Evolutionary conservation across 2,888 invertebrate species (phyloP).

Genomic region (Tetranychus truncatus): DNA sequence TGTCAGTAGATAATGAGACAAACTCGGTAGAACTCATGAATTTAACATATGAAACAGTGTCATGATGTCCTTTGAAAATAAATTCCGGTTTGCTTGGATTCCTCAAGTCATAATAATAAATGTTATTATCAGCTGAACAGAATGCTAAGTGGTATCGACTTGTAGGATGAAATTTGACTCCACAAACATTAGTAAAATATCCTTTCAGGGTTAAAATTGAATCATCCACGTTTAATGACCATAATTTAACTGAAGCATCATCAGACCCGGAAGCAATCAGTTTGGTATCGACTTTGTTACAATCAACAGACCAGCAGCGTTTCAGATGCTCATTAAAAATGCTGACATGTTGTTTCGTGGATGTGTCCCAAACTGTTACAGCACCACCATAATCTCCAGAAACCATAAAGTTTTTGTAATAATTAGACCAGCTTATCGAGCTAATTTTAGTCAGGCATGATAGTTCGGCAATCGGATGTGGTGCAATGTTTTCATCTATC

Average conservation of each 20-base stretch:
- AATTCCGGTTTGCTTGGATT: constrained; percentile 59
- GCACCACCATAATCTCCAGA: constrained; percentile 87
- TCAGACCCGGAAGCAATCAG: constrained; percentile 79
- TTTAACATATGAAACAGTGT: constrained; percentile 84
- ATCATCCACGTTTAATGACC: constrained; percentile 69
- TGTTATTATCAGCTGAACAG: constrained; percentile 90
- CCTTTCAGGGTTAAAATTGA: constrained; percentile 77
- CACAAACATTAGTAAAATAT: constrained; percentile 73
- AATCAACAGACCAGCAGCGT: constrained; percentile 87
- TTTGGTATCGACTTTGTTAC: constrained; percentile 71
- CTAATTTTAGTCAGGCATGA: constrained; percentile 73
- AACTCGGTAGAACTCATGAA: constrained; percentile 66
- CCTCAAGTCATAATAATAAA: constrained; percentile 81
- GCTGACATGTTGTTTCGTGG: constrained; percentile 44
- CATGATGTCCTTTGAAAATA: constrained; percentile 69
- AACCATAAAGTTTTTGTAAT: constrained; percentile 66
- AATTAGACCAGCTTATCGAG: constrained; percentile 82
- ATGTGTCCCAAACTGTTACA: constrained; percentile 78
- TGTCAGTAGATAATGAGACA: constrained; percentile 83
- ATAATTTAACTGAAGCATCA: constrained; percentile 76
- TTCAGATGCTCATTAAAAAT: constrained; percentile 64
- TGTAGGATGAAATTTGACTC: constrained; percentile 70
- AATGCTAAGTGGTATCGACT: constrained; percentile 74
- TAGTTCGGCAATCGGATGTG: constrained; percentile 74
- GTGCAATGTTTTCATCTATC: constrained; percentile 66